Evolutionary conservation across 2,888 invertebrate genomes (phyloP).

Genomic region (Drepanosiphum platanoidis): DNA sequence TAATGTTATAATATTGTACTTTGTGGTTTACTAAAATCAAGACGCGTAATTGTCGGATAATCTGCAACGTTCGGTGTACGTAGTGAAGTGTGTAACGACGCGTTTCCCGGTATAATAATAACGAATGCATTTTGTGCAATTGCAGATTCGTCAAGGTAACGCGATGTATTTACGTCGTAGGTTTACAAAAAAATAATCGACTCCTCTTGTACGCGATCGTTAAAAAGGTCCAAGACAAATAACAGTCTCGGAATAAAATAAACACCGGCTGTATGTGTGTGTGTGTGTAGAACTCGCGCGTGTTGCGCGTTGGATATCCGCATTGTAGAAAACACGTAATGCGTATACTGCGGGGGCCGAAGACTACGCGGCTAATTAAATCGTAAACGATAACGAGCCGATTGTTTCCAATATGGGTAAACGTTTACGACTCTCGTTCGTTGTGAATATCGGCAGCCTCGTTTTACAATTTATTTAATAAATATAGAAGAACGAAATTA

Average conservation of each 20-base stretch:
- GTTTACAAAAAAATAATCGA: background rate
- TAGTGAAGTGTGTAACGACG: background rate
- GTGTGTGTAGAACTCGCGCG: background rate
- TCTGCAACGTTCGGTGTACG: background rate
- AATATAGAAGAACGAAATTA: no score
- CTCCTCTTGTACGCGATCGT: background rate
- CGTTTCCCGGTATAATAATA: background rate
- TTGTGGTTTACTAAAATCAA: background rate
- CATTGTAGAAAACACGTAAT: background rate
- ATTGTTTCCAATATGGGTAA: no score
- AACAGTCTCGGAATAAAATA: background rate
- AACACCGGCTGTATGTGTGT: no score
- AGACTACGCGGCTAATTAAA: background rate
- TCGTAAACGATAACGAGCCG: background rate
- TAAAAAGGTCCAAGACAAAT: background rate
- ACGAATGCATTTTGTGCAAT: conserved; percentile 17
- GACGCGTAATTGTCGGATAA: background rate
- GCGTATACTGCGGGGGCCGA: background rate
- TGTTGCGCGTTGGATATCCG: background rate
- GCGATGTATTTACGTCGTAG: background rate
- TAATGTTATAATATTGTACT: background rate
- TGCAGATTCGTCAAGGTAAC: conserved; percentile 33
- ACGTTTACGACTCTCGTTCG: no score
- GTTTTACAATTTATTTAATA: background rate
- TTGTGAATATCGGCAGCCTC: no score